Percentiles rank a stretch among this genome's conserved stretches.
Conservation (phyloP, 2,113 vertebrate species). For the Prunella himalayana region DNA sequence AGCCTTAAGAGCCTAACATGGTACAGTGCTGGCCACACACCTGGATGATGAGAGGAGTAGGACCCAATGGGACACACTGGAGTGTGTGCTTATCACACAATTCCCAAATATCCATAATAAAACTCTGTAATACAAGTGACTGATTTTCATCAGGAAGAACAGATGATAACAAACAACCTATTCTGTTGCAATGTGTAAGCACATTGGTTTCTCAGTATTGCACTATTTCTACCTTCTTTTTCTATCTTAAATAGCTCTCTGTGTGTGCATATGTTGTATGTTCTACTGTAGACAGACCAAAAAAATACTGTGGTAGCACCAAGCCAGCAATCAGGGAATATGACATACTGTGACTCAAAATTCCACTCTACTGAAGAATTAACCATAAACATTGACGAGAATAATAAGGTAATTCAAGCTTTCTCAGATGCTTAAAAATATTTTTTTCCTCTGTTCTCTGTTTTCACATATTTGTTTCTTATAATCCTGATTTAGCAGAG, state of each 20-base stretch:
- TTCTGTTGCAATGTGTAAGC: neutral
- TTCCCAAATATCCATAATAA: neutral
- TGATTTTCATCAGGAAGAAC: neutral
- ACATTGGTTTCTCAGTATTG: neutral
- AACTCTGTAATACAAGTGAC: neutral
- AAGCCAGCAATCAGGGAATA: neutral
- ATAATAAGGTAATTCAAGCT: neutral
- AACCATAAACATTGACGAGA: neutral
- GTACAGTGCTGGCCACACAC: neutral
- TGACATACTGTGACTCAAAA: neutral
- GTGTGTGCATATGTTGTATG: neutral
- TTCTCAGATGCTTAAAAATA: neutral
- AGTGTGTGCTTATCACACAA: neutral
- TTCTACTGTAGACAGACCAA: neutral
- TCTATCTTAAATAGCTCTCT: neutral
- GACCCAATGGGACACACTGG: neutral
- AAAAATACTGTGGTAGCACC: neutral
- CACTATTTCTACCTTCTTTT: neutral
- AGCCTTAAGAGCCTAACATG: neutral
- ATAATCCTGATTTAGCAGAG: neutral
- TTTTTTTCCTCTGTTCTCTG: neutral
- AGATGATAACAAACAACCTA: neutral
- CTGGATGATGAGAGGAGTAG: neutral
- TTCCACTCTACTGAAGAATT: neutral
- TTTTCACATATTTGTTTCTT: neutral